Evolutionary conservation across 2,113 vertebrate species (phyloP), one percentile per base, ranked within the genome.

Genomic region (Cyprinodon tularosa): DNA sequence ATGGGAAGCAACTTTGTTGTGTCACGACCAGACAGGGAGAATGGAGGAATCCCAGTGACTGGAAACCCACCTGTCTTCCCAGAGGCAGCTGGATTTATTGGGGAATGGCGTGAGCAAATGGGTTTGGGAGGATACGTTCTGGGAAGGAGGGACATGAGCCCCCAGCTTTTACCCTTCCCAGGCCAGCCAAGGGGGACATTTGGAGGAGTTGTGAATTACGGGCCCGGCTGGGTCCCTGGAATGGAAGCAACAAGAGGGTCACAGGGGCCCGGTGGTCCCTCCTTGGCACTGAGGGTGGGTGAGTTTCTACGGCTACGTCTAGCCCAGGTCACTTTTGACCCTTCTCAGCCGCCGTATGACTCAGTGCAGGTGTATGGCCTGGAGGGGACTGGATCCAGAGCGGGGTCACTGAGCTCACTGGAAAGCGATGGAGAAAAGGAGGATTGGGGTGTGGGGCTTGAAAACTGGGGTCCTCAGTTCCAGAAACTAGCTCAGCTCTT

Each of bases 311-410:
- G 94, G 0, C 89, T 96, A 59, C 94, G 96, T 14, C 93, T 97
- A 9, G 94, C 93, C 11, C 96, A 97, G 91, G 96, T 96, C 48
- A 96, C 96, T 5, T 94, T 95, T 65, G 96, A 97, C 92, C 96
- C 96, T 17, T 91, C 95, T 0, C 95, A 96, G 88, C 96, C 96
- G 0, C 96, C 96, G 0, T 97, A 96, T 62, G 96, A 97, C 86
- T 97, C 95, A 9, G 95, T 97, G 86, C 96, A 97, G 90, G 94
- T 97, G 74, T 97, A 96, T 8, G 96, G 96, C 69, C 94, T 96
- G 71, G 96, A 97, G 84, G 96, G 96, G 74, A 94, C 92, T 2
- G 96, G 95, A n/a, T 96, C 96, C 36, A 93, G 95, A 13, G 95
- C 96, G 0, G 96, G 96, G 65, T 96, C 96, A 0, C 95, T 97